A percentile compares a stretch with the other conserved stretches of the same genome.
phyloP scores from a whole-genome alignment of 2,888 invertebrate species.

The Plagodis pulveraria region DNA sequence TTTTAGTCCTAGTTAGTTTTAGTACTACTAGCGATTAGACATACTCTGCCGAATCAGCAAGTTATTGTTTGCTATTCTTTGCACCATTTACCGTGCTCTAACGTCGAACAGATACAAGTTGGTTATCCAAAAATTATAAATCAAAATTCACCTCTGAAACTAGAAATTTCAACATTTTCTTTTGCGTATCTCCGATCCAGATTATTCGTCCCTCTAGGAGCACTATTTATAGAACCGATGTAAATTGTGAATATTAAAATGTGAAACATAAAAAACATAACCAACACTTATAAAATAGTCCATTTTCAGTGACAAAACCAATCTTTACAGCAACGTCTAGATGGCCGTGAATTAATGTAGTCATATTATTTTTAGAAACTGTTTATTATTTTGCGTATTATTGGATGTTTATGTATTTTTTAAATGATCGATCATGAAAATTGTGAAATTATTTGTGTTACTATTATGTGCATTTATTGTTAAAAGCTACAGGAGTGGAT shows the following conservation, averaged over 20 bases:
- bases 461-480: slow-evolving; percentile 47
- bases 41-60: too few species aligned
- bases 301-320: slow-evolving; percentile 57
- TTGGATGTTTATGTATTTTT: slow-evolving; percentile 50
- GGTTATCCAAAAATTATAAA: too few species aligned
- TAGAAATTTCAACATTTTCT: slow-evolving; percentile 38
- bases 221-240: slow-evolving; percentile 46
- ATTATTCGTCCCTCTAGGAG: slow-evolving; percentile 37
- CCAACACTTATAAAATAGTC: slow-evolving; percentile 55
- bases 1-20: too few species aligned
- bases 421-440: slow-evolving; percentile 65
- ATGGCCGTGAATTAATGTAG: slow-evolving; percentile 47
- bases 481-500: slow-evolving; percentile 43
- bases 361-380: slow-evolving; percentile 23
- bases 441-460: slow-evolving; percentile 66
- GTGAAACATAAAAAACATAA: slow-evolving; percentile 73
- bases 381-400: slow-evolving; percentile 42
- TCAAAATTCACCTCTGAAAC: slow-evolving; percentile 9
- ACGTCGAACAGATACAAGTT: too few species aligned
- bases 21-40: too few species aligned
- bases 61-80: too few species aligned
- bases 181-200: slow-evolving; percentile 33
- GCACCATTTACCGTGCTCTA: too few species aligned
- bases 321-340: slow-evolving; percentile 41
- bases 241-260: slow-evolving; percentile 59